Conservation (phyloP, 2,888 invertebrate species). For the Euzophera pinguis region DNA sequence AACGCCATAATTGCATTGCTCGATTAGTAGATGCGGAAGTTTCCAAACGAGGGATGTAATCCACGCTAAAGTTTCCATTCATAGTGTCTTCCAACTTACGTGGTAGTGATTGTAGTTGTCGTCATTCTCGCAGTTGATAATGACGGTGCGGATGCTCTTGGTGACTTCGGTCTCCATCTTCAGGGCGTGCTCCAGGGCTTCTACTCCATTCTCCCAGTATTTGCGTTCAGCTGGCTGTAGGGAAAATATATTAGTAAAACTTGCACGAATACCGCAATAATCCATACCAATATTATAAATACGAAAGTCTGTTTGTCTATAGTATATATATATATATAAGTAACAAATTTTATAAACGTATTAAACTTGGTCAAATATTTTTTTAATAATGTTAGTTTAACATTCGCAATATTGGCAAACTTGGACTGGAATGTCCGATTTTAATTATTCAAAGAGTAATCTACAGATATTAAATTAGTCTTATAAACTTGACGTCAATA, state of each 20-base stretch:
- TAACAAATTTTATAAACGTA: too few relatives aligned
- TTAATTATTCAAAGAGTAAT: too few relatives aligned
- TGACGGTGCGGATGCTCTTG: slow-evolving; percentile 84
- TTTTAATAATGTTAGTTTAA: too few relatives aligned
- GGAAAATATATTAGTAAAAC: not conserved
- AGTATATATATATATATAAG: too few relatives aligned
- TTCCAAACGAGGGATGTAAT: too few relatives aligned
- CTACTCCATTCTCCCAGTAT: slow-evolving; percentile 81
- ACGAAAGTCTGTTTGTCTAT: not conserved
- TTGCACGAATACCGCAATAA: not conserved
- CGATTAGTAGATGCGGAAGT: too few relatives aligned
- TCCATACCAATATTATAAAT: not conserved
- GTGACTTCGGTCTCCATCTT: slow-evolving; percentile 89
- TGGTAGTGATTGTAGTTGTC: slow-evolving; percentile 87
- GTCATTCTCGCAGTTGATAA: slow-evolving; percentile 83
- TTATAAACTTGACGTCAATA: too few relatives aligned
- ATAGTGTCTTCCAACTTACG: slow-evolving; percentile 55
- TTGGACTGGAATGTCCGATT: too few relatives aligned
- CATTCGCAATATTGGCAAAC: too few relatives aligned
- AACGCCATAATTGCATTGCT: too few relatives aligned
- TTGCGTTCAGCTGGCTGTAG: slow-evolving; percentile 62
- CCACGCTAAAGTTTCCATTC: not conserved
- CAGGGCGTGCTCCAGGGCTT: slow-evolving; percentile 88
- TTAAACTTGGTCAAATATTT: too few relatives aligned
- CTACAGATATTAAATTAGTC: too few relatives aligned